Conservation (phyloP, 2,888 invertebrate genomes). For the Liodrosophila aerea region DNA sequence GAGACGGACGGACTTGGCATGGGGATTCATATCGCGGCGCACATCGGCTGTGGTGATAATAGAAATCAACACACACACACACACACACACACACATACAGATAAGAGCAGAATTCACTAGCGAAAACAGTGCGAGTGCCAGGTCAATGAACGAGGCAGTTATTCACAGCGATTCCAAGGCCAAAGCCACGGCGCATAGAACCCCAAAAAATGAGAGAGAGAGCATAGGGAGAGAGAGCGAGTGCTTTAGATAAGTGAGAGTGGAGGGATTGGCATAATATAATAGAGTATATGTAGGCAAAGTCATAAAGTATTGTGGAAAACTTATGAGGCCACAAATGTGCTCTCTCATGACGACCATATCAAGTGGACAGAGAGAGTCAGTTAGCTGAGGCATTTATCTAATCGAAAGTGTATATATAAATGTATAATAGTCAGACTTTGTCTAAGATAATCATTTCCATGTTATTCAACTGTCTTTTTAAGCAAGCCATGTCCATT, state of each 20-base stretch:
- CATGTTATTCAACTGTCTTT: too few species aligned
- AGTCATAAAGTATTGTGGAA: too few species aligned
- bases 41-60: slow-evolving; percentile 71
- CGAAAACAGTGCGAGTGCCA: slow-evolving; percentile 45
- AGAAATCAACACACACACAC: slow-evolving; percentile 60
- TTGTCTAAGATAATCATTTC: too few species aligned
- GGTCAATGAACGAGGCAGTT: slow-evolving; percentile 72
- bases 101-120: slow-evolving; percentile 44
- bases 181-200: slow-evolving; percentile 74
- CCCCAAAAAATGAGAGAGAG: slow-evolving; percentile 32
- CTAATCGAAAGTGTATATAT: neutral
- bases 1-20: slow-evolving; percentile 36
- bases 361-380: neutral
- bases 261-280: neutral
- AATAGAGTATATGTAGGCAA: slow-evolving; percentile 1
- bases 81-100: slow-evolving; percentile 22
- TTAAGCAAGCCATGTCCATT: too few species aligned
- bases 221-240: too few species aligned
- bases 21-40: slow-evolving; percentile 64
- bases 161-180: slow-evolving; percentile 78
- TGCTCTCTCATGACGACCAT: neutral
- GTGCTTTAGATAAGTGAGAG: slow-evolving; percentile 18
- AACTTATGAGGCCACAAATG: neutral
- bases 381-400: too few species aligned
- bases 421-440: neutral